phyloP scores from a whole-genome alignment of 2,797 vertebrate species.

The Pogonophryne albipinna region DNA sequence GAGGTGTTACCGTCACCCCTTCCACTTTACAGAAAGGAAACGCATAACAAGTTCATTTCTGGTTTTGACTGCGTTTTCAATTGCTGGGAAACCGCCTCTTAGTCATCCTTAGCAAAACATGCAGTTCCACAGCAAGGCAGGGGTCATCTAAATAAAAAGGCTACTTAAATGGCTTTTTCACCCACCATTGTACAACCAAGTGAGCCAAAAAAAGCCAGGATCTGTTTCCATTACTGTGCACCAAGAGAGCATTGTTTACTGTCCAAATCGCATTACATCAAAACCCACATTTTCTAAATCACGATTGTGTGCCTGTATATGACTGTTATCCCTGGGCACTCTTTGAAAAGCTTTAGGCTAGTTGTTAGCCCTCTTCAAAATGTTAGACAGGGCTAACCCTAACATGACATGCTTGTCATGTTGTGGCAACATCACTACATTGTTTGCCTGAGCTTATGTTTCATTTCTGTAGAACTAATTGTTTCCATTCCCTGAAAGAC shows the following conservation, averaged over 20 bases:
- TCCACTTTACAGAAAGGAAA: constrained; percentile 57
- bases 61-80: constrained; percentile 16
- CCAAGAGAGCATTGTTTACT: constrained; percentile 20
- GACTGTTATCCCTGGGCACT: constrained; percentile 30
- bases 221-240: constrained; percentile 16
- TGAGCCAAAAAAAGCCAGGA: constrained; percentile 20
- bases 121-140: constrained; percentile 43
- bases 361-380: constrained; percentile 42
- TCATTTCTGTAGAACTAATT: constrained; percentile 28
- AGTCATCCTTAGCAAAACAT: constrained; percentile 60
- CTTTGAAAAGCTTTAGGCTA: constrained; percentile 12
- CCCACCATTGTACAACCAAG: constrained; percentile 31
- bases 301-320: constrained; percentile 30
- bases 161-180: constrained; percentile 27
- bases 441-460: constrained; percentile 20
- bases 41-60: constrained; percentile 6
- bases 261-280: constrained; percentile 50
- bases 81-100: constrained; percentile 52
- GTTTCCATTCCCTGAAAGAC: constrained; percentile 21
- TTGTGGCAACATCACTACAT: constrained; percentile 36
- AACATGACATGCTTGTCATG: constrained; percentile 32
- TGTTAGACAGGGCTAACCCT: constrained; percentile 19
- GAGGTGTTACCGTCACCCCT: constrained; percentile 28
- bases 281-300: constrained; percentile 36
- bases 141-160: constrained; percentile 46